A percentile compares a stretch with the other conserved stretches of the same genome.
Conservation (phyloP, 1,140 invertebrate genomes). For the Drosophila sp. region DNA sequence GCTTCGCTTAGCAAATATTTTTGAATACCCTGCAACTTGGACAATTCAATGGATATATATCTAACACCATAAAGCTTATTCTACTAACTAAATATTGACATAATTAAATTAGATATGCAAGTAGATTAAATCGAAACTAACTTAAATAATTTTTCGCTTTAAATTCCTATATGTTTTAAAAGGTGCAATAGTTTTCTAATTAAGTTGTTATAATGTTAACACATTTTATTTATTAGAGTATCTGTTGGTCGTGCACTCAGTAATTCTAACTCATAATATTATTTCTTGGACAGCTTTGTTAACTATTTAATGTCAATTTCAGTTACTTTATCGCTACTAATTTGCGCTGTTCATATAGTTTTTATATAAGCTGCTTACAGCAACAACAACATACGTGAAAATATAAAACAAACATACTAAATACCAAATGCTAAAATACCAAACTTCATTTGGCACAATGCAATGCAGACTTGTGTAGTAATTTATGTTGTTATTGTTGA, state of each 20-base stretch:
- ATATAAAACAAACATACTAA: conserved; percentile 12
- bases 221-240: neutral
- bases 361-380: conserved; percentile 1
- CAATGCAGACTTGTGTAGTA: conserved; percentile 7
- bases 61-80: neutral
- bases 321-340: conserved; percentile 29
- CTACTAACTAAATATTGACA: neutral
- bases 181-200: too few relatives aligned
- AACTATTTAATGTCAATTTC: conserved; percentile 41
- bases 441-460: conserved; percentile 24
- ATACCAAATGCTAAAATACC: conserved; percentile 24
- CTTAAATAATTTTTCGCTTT: too few relatives aligned
- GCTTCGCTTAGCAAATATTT: conserved; percentile 56
- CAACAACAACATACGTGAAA: conserved; percentile 1
- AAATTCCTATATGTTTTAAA: too few relatives aligned
- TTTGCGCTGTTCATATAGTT: conserved; percentile 15
- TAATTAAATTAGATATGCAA: too few relatives aligned
- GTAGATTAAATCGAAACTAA: too few relatives aligned
- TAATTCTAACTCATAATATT: neutral
- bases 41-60: neutral
- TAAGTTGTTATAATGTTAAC: too few relatives aligned
- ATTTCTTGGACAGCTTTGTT: neutral
- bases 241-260: neutral
- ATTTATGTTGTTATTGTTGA: conserved; percentile 6
- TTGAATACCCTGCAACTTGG: conserved; percentile 29